Percentiles rank a stretch among this genome's conserved stretches.
Evolutionary conservation across 2,888 invertebrate species (phyloP).

Genomic region (Brenthis ino): DNA sequence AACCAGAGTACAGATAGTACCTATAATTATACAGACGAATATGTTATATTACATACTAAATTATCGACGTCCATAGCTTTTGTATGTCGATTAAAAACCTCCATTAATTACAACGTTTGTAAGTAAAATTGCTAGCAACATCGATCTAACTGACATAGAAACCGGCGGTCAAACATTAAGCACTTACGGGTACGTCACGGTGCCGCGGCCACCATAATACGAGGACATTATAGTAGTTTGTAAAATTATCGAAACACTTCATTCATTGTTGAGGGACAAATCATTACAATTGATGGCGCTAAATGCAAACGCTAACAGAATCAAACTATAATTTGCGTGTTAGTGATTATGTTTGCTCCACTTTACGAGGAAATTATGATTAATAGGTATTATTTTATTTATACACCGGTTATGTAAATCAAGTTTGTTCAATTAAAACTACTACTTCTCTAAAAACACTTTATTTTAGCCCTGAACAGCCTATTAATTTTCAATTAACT

Average conservation of each 20-base stretch:
- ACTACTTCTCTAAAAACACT: too few relatives aligned
- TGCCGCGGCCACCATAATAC: slow-evolving; percentile 46
- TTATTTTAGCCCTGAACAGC: too few relatives aligned
- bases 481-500: too few relatives aligned
- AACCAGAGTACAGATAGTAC: too few relatives aligned
- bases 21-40: too few relatives aligned
- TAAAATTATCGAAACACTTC: slow-evolving; percentile 40
- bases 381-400: background rate
- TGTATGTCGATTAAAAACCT: slow-evolving; percentile 8
- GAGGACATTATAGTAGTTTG: slow-evolving; percentile 32
- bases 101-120: slow-evolving; percentile 25
- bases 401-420: background rate
- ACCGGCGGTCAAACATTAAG: slow-evolving; percentile 44
- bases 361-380: background rate
- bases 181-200: slow-evolving; percentile 46
- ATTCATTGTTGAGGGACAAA: slow-evolving; percentile 39
- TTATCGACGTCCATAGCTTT: slow-evolving; percentile 14
- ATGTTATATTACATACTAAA: background rate
- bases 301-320: slow-evolving; percentile 24
- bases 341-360: slow-evolving; percentile 12
- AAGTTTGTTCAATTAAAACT: background rate
- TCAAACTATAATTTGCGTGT: slow-evolving; percentile 24
- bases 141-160: slow-evolving; percentile 39
- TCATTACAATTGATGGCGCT: slow-evolving; percentile 33
- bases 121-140: slow-evolving; percentile 25